These are phyloP conservation scores for Euphydryas editha DNA, from an alignment of 2,888 invertebrate species.

Conservation along the genomic window DNA sequence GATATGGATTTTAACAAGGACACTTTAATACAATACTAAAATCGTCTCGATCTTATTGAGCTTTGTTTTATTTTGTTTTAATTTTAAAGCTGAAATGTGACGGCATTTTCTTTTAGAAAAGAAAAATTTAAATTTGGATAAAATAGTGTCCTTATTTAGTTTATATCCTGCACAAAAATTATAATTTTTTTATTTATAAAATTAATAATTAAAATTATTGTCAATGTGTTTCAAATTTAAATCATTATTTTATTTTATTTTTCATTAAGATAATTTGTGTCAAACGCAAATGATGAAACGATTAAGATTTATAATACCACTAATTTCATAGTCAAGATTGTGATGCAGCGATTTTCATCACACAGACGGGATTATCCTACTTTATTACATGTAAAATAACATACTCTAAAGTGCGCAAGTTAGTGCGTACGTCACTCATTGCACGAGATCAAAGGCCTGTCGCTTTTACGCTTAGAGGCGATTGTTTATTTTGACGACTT, in stretches of 20 bases:
- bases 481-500: conserved; percentile 69
- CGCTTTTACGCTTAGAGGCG: conserved; percentile 36
- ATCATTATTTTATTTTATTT: too few relatives aligned
- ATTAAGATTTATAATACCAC: background rate
- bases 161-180: too few relatives aligned
- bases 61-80: background rate
- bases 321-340: background rate
- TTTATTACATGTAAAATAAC: conserved; percentile 1
- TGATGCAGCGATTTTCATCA: background rate
- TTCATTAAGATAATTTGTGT: too few relatives aligned
- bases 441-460: conserved; percentile 61
- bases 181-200: too few relatives aligned
- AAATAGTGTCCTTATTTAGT: too few relatives aligned
- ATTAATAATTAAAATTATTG: too few relatives aligned
- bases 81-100: too few relatives aligned
- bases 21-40: background rate
- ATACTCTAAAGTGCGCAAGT: conserved; percentile 27
- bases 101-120: too few relatives aligned
- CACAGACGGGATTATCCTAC: conserved; percentile 1
- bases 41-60: background rate
- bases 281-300: background rate
- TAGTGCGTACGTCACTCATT: conserved; percentile 55
- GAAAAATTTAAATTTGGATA: too few relatives aligned
- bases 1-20: conserved; percentile 5
- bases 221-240: too few relatives aligned